Evolutionary conservation across 2,113 vertebrate genomes (phyloP).

Genomic region (Hypanus sabinus): DNA sequence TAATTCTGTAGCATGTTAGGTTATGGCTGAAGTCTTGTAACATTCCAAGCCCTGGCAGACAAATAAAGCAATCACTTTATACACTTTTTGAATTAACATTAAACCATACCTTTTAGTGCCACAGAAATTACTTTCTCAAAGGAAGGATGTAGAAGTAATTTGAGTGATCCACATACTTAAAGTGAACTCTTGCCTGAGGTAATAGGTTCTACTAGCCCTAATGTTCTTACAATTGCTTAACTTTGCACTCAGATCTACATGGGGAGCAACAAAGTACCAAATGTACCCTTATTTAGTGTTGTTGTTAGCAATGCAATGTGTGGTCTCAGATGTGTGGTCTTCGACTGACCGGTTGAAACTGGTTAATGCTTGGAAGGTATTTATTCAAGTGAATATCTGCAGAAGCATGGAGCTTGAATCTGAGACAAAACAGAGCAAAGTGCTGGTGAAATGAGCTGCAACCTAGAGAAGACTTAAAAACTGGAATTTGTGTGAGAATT

Average conservation of each 20-base stretch:
- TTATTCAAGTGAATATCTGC: background rate
- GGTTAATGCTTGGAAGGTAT: background rate
- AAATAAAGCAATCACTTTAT: background rate
- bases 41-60: background rate
- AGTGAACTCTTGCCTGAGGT: background rate
- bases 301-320: background rate
- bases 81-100: background rate
- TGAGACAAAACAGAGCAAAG: background rate
- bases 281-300: background rate
- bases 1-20: background rate
- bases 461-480: background rate
- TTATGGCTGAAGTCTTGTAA: background rate
- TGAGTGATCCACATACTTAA: background rate
- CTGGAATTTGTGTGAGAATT: constrained; percentile 1
- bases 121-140: background rate
- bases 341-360: background rate
- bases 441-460: background rate
- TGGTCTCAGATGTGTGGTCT: background rate
- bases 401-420: background rate
- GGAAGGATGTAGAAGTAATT: background rate
- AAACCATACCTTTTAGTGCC: background rate
- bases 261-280: background rate
- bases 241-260: background rate
- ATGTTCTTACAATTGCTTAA: background rate
- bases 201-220: background rate